Base-by-base conservation (phyloP, 2,888 invertebrate species). In the Mylabris sibirica region DNA sequence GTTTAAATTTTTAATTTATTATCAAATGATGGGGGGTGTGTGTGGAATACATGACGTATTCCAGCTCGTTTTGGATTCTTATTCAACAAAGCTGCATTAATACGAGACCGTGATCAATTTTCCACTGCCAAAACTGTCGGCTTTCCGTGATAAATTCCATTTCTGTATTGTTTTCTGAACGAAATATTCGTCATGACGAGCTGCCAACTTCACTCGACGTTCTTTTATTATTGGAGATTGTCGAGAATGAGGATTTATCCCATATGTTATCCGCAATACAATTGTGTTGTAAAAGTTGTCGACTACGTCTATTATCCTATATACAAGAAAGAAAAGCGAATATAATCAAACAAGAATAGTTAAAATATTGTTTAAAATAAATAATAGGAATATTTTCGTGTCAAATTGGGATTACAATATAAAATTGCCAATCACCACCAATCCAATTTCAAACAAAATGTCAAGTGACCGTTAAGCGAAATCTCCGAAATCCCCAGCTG, bases 371-470 rank as follows among this genome's bases (percentile, higher is more conserved):
- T 41, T 41, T 41, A 41, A 2, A 41, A 41, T 35, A 35, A 3
- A 8, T 5, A 41, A 41, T 41, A 8, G 12, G 17, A 17, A 3
- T 57, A 24, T 22, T 24, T 4, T 12, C 11, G 22, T 17, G n/a
- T 38, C 24, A 61, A 20, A 61, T 26, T 61, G 20, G 9, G 35
- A 12, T 64, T 57, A 59, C 69, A 72, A 73, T 72, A 69, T 74
- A 74, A 75, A 72, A 22, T 75, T 74, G 68, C 71, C 68, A 72
- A 74, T 73, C 76, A 73, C 30, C 74, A 75, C 80, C 81, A 78
- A 83, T 84, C 83, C 83, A 83, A 83, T 83, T 80, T 80, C 79
- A 77, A 81, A 79, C 79, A 81, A 83, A 83, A 84, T 80, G 80
- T 82, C 82, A 81, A 82, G 82, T 83, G 83, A 81, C 82, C 82